These are phyloP conservation scores for Nysson spinosus DNA, from an alignment of 2,888 invertebrate genomes.

Conservation along the genomic window DNA sequence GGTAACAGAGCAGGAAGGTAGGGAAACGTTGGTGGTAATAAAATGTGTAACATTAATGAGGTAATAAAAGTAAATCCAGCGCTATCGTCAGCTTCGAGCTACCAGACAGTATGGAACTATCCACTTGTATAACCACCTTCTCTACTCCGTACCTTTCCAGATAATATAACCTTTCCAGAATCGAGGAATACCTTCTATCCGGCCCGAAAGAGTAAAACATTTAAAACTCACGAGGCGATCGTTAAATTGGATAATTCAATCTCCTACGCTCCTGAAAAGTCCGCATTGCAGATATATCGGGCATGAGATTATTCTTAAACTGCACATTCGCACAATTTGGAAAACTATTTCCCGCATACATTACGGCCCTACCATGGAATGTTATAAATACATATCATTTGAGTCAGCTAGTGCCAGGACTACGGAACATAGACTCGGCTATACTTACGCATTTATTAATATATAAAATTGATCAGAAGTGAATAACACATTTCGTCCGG, in stretches of 20 bases:
- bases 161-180: neutral
- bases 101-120: slow-evolving; percentile 16
- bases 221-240: slow-evolving; percentile 34
- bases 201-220: slow-evolving; percentile 10
- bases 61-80: slow-evolving; percentile 72
- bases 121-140: slow-evolving; percentile 13
- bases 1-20: slow-evolving; percentile 14
- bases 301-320: slow-evolving; percentile 39
- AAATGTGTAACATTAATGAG: slow-evolving; percentile 74
- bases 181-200: neutral
- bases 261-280: slow-evolving; percentile 22
- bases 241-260: slow-evolving; percentile 49
- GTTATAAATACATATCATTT: too few species aligned
- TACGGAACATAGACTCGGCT: too few species aligned
- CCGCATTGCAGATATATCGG: slow-evolving; percentile 15
- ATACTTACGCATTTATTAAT: too few species aligned
- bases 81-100: slow-evolving; percentile 62
- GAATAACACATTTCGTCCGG: too few species aligned
- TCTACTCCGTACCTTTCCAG: neutral
- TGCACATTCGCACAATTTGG: too few species aligned
- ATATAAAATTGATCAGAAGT: too few species aligned
- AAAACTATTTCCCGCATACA: neutral
- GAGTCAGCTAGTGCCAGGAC: too few species aligned
- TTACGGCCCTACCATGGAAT: too few species aligned
- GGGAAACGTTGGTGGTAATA: slow-evolving; percentile 61